Conservation (phyloP, 2,888 invertebrate species). For the Eumerus sabulonum region DNA sequence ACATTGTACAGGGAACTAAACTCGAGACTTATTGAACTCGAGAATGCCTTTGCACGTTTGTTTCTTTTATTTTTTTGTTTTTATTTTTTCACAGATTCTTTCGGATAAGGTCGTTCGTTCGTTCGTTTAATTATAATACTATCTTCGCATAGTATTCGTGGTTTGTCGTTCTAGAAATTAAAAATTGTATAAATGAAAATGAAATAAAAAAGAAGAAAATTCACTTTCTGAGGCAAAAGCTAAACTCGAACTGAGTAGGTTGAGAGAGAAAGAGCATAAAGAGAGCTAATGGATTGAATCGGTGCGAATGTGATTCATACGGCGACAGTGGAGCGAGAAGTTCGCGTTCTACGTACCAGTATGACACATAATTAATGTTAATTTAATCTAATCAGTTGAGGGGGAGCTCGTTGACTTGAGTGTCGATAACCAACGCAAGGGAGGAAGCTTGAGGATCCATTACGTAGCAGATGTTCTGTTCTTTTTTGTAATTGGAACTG, state of each 20-base stretch:
- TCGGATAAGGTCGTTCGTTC: constrained; percentile 12
- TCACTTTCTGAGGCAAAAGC: constrained; percentile 59
- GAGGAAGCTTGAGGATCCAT: constrained; percentile 27
- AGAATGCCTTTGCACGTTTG: neutral
- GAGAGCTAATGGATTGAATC: constrained; percentile 3
- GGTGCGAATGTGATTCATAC: constrained; percentile 40
- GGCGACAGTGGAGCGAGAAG: constrained; percentile 4
- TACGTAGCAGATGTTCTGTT: constrained; percentile 18
- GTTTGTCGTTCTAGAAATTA: constrained; percentile 44
- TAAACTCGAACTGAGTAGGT: constrained; percentile 44
- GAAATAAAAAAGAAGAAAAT: constrained; percentile 23
- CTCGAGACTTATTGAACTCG: constrained; percentile 4
- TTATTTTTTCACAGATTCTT: too few relatives aligned
- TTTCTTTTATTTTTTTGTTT: too few relatives aligned
- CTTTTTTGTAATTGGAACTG: too few relatives aligned
- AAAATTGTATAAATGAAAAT: constrained; percentile 17
- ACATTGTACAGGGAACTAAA: constrained; percentile 18
- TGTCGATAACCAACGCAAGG: constrained; percentile 50
- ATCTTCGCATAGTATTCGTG: constrained; percentile 21
- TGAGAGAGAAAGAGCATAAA: constrained; percentile 13
- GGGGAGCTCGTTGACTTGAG: constrained; percentile 34
- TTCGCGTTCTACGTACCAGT: constrained; percentile 32
- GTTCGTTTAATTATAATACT: constrained; percentile 21
- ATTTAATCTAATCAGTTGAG: constrained; percentile 66
- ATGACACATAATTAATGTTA: constrained; percentile 65